Percentiles rank a stretch among this genome's conserved stretches.
Conservation (phyloP, 2,888 invertebrate species). For the Tortrix viridana region DNA sequence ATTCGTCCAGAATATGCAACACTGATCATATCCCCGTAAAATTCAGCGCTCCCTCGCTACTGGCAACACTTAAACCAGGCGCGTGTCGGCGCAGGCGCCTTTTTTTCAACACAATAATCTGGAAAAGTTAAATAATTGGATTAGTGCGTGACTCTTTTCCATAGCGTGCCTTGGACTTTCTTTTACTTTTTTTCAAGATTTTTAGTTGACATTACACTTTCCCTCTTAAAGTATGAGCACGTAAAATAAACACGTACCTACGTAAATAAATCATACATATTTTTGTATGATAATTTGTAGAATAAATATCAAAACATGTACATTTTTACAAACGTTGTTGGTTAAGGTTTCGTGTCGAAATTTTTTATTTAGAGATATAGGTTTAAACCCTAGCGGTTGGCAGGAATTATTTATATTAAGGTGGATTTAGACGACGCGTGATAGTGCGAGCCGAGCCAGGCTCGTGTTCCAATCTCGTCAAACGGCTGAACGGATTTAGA, state of each 20-base stretch:
- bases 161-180: constrained; percentile 25
- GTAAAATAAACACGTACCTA: background rate
- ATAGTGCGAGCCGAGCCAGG: too few species aligned
- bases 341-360: too few species aligned
- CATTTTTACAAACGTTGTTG: too few species aligned
- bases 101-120: constrained; percentile 30
- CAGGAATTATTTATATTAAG: too few species aligned
- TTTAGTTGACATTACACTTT: background rate
- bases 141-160: constrained; percentile 30
- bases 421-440: too few species aligned
- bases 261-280: background rate
- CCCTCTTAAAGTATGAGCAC: background rate
- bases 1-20: too few species aligned
- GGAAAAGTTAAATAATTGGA: constrained; percentile 31
- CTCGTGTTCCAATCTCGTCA: too few species aligned
- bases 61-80: constrained; percentile 12
- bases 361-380: too few species aligned
- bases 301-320: too few species aligned
- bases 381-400: too few species aligned
- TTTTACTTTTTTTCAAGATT: constrained; percentile 22
- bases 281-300: background rate
- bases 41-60: background rate
- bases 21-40: too few species aligned
- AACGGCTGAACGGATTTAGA: too few species aligned
- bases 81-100: constrained; percentile 29